Base-by-base conservation (phyloP, 2,113 vertebrate species). In the Monopterus albus region DNA sequence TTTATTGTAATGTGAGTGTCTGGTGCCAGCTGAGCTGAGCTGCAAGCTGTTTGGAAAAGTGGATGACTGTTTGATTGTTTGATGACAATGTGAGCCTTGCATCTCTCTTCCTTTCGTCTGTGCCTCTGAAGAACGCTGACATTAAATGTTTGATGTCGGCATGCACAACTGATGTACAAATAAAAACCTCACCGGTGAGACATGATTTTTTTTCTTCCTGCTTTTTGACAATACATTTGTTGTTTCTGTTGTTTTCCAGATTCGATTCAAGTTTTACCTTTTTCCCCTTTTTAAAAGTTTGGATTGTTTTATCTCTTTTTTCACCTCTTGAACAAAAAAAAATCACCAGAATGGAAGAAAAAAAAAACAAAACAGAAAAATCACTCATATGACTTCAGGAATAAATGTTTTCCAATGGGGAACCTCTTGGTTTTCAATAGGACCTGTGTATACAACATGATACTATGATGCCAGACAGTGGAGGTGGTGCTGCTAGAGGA, bases 131-230 rank as follows among this genome's bases (percentile, higher is more conserved):
- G 92, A 91, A 87, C 46, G 73, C 79, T 89, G 89, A 89, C 89
- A 88, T 88, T 90, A 89, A 86, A 92, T 86, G 89, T 92, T 92
- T 92, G 88, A 92, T 92, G 90, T 90, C 83, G 86, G 76, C 87
- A 52, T 82, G 82, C 73, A 70, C 82, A 74, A 88, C 82, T 89
- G 89, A 91, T 90, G 87, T 90, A 85, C 88, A 84, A 91, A 92
- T 87, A 86, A 83, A 87, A 86, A 82, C 66, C 75, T 80, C 78
- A 83, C 89, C 83, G 75, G 72, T 72, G 85, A 89, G 87, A 89
- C 85, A 63, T 66, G 64, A 28, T 65, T 82, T 33, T 60, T 77
- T 81, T 36, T 65, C 55, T 63, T 78, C 69, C 62, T 72, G 72
- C 69, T 36, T 80, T 81, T 73, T 90, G 83, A 90, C 83, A 87